Evolutionary conservation across 2,797 vertebrate genomes (phyloP).

Genomic region (Setipinna tenuifilis): DNA sequence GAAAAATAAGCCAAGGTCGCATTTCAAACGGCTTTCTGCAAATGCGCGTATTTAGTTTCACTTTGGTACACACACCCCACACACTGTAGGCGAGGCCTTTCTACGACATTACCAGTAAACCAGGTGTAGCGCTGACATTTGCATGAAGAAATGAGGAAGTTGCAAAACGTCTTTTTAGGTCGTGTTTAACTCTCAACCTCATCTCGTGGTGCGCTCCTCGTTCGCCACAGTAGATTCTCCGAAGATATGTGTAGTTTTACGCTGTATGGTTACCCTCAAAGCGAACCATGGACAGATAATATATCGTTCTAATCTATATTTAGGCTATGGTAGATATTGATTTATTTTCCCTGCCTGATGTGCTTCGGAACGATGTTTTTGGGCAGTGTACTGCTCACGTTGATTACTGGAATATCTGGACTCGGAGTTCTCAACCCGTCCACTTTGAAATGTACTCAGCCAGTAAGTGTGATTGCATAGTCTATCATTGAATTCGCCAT

Average conservation of each 20-base stretch:
- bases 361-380: slow-evolving; percentile 16
- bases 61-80: neutral
- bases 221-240: neutral
- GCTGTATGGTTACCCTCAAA: neutral
- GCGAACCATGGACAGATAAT: slow-evolving; percentile 1
- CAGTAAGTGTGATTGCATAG: slow-evolving; percentile 55
- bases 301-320: neutral
- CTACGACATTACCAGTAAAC: slow-evolving; percentile 21
- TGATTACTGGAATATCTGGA: slow-evolving; percentile 24
- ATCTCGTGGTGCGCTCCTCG: neutral
- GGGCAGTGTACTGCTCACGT: slow-evolving; percentile 26
- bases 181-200: slow-evolving; percentile 3
- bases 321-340: neutral
- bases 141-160: neutral
- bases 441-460: slow-evolving; percentile 54
- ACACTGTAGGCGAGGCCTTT: neutral
- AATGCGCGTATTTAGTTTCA: neutral
- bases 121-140: neutral
- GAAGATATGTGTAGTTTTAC: neutral
- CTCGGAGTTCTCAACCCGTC: slow-evolving; percentile 46
- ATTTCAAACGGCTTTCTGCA: no score
- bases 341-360: neutral
- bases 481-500: neutral
- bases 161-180: slow-evolving; percentile 51
- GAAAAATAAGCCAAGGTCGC: no score